Evolutionary conservation across 2,113 vertebrate genomes (phyloP), one percentile per base, ranked within the genome.

Genomic region (Nesogale talazaci): DNA sequence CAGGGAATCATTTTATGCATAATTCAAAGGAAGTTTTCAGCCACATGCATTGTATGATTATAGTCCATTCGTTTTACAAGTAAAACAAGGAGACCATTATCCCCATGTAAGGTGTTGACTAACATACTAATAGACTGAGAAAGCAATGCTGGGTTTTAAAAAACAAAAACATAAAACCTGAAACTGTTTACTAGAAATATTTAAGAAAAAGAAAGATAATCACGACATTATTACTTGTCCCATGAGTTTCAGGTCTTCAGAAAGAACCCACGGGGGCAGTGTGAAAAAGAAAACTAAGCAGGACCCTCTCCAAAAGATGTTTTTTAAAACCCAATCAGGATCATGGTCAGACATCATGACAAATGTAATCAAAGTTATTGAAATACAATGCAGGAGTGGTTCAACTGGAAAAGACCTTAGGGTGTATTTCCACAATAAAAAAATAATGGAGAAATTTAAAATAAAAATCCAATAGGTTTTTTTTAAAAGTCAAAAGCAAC

Each of bases 221-320:
- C 61, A 88, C 70, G 59, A 76, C 2, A 80, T 27, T 56, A 31
- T 56, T 5, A 7, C n/a, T 56, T 38, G 83, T 3, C 72, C 31
- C 23, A 31, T 72, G 42, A 2, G 79, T 80, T 72, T 85, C 86
- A 94, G 83, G 83, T 88, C 88, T 83, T 90, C 88, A 70, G 63
- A 40, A 78, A 90, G 70, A 92, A 88, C 36, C 36, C 56, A 83
- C 34, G 14, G 72, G 61, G 86, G 80, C 17, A 84, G 61, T 29
- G 57, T 20, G 6, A 59, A 72, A 79, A 89, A 76, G 59, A 93
- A 94, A 89, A 83, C 16, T 85, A 65, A 76, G 67, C 80, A 70
- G 38, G 22, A 34, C 40, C 84, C 57, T 52, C 23, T 17, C 46
- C 20, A 46, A 67, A 93, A 72, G n/a, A 83, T 88, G 79, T 86